Base-by-base conservation (phyloP, 2,888 invertebrate genomes). In the Cosmorhoe ocellata region DNA sequence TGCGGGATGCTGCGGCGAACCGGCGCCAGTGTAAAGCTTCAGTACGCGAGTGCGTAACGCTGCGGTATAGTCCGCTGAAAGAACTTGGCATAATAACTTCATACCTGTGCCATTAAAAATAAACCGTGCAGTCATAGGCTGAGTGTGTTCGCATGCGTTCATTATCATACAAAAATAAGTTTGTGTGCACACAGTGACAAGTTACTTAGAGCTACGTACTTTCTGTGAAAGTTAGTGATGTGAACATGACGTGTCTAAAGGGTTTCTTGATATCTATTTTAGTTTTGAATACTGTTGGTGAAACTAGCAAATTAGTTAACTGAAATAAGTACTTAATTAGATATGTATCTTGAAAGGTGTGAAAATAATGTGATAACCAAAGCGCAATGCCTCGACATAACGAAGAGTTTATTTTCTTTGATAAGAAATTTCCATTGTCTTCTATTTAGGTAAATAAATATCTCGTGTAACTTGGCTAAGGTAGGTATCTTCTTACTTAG, bases 1-100 rank as follows among this genome's bases (percentile, higher is more conserved):
- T 62, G 74, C 78, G 84, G 81, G 86, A 83, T 82, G 84, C 83
- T 79, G 84, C 80, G 78, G 71, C 64, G 66, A 48, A 56, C 58
- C 70, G 76, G 67, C 79, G 83, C 79, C 84, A 82, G 81, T 82
- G 67, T 74, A 64, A 64, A 66, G 73, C 78, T 67, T 73, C 76
- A 64, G 75, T 75, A 66, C 76, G 76, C 66, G 74, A 67, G 64
- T 67, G 67, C 66, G 69, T 68, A 64, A 60, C 58, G 55, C 67
- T 59, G 63, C 66, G 63, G 56, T 57, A 53, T 41, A 33, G 39
- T 50, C 43, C 46, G 43, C 46, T 52, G 48, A 64, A 57, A 56
- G 28, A 40, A 30, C 44, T 48, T 46, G 31, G 31, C 33, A 38
- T 38, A 22, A 43, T 41, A 37, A 27, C 30, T 33, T 32, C 43